Evolutionary conservation across 2,888 invertebrate genomes (phyloP), one percentile per base, ranked within the genome.

Genomic region (Dryobota labecula): DNA sequence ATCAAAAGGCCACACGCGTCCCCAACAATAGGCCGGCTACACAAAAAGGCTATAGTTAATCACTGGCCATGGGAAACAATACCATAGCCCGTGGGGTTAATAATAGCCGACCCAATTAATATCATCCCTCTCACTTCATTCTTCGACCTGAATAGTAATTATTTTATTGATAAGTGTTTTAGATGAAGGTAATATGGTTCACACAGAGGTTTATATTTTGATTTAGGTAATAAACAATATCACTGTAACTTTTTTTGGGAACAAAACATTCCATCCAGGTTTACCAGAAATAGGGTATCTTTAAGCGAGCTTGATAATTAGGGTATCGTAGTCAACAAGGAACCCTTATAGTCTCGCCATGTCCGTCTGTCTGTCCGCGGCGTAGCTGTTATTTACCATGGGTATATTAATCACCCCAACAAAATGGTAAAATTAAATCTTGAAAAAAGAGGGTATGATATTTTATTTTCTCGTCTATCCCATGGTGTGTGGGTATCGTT

Each of bases 61-160:
- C 74, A 86, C 62, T 43, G 24, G 57, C 62, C 77, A 71, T 80
- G 51, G 67, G 57, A 71, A 78, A 85, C 84, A 85, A 84, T 82
- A 81, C 76, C 76, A 77, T 71, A 67, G 73, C 74, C 74, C 27
- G 62, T 15, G 61, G 70, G 66, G 73, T 75, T 82, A 71, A 82
- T 86, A 79, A 84, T 73, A 64, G 71, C 63, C 70, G 77, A 85
- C 83, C 85, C 79, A 86, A 83, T 85, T 84, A 80, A 83, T 83
- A 80, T 80, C 43, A 63, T 71, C 72, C 63, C 47, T 53, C 70
- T 58, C 72, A 54, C 64, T 78, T 64, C 71, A 76, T 76, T 85
- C 75, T 80, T 78, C 30, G 38, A 56, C 54, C 67, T 71, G 61
- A 73, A 77, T 74, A 64, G 70, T 79, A 73, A 80, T 86, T 77